phyloP scores from a whole-genome alignment of 2,888 invertebrate genomes.

The Zaprionus lineosus region DNA sequence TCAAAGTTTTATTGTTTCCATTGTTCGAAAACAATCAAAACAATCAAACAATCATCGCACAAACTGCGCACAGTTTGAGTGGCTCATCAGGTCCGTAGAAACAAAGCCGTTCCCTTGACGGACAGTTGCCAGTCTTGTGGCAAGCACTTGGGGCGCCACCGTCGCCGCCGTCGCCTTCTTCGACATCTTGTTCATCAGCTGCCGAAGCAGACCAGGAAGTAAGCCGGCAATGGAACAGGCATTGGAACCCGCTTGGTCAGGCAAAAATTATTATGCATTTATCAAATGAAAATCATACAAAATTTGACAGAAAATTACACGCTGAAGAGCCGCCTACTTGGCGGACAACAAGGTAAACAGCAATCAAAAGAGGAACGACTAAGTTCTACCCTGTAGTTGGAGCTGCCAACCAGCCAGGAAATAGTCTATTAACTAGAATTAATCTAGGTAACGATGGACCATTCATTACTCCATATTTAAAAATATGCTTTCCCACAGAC shows the following conservation, averaged over 20 bases:
- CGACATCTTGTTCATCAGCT: slow-evolving; percentile 16
- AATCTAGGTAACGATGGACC: too few species aligned
- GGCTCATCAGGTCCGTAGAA: slow-evolving; percentile 14
- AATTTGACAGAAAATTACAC: slow-evolving; percentile 63
- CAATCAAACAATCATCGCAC: slow-evolving; percentile 25
- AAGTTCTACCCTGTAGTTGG: slow-evolving; percentile 1
- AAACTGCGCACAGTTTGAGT: slow-evolving; percentile 15
- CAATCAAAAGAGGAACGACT: neutral
- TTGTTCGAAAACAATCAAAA: slow-evolving; percentile 7
- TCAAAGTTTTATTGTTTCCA: slow-evolving; percentile 7
- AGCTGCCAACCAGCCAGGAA: too few species aligned
- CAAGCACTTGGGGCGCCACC: slow-evolving; percentile 8
- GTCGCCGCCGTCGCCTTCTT: neutral
- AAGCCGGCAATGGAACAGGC: neutral
- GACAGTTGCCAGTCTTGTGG: slow-evolving; percentile 24
- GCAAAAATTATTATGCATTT: slow-evolving; percentile 52
- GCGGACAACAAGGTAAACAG: slow-evolving; percentile 6
- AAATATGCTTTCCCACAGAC: too few species aligned
- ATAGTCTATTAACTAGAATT: too few species aligned
- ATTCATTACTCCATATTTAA: too few species aligned
- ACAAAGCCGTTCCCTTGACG: slow-evolving; percentile 30
- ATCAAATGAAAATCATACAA: slow-evolving; percentile 62
- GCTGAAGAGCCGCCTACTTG: slow-evolving; percentile 61
- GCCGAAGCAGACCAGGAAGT: slow-evolving; percentile 47
- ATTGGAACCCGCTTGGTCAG: slow-evolving; percentile 18